These are phyloP conservation scores for Microtus pennsylvanicus DNA, from an alignment of 2,113 vertebrate genomes.

Conservation along the genomic window DNA sequence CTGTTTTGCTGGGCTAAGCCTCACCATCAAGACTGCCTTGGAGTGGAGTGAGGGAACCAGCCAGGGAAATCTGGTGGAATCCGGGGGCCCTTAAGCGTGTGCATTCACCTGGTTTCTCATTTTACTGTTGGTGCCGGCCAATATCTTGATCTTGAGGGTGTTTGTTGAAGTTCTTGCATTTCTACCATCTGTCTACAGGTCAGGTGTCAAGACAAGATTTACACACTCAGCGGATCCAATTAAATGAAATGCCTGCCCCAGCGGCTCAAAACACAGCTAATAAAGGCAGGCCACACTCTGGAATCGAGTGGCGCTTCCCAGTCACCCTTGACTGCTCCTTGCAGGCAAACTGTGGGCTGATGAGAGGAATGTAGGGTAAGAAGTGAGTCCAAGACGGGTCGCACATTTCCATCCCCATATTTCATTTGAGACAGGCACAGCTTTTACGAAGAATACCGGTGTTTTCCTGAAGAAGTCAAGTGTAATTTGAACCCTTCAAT, in stretches of 20 bases:
- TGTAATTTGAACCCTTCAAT: conserved; percentile 54
- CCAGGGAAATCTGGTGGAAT: not conserved
- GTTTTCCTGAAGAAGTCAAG: conserved; percentile 3
- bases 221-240: conserved; percentile 18
- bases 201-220: conserved; percentile 21
- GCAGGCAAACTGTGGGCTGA: conserved; percentile 40
- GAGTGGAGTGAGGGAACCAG: not conserved
- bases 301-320: conserved; percentile 31
- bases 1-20: not conserved
- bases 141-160: not conserved
- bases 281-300: conserved; percentile 25
- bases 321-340: not conserved
- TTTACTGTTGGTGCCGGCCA: not conserved
- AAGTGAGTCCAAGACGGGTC: conserved; percentile 12
- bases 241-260: not conserved
- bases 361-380: conserved; percentile 60
- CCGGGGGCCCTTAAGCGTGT: not conserved
- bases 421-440: not conserved
- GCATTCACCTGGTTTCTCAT: not conserved
- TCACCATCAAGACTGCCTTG: not conserved
- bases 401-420: conserved; percentile 35
- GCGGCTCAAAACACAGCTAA: not conserved
- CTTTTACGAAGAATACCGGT: not conserved
- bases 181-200: not conserved
- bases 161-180: not conserved